Conservation (phyloP, 2,797 vertebrate genomes). For the Anableps anableps region DNA sequence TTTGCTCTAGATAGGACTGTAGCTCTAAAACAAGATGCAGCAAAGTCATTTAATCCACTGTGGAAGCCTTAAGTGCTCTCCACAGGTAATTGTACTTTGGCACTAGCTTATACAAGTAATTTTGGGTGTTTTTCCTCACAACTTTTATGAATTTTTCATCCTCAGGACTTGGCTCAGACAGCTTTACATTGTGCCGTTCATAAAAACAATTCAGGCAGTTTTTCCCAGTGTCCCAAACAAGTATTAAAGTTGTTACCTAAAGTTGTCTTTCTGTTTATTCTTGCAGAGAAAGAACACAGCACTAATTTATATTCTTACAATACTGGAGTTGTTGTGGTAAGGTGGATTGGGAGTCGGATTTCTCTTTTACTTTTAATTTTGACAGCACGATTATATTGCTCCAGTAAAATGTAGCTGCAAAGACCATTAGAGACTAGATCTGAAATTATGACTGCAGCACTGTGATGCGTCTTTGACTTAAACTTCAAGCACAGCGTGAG, state of each 20-base stretch:
- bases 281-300: conserved; percentile 39
- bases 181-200: conserved; percentile 68
- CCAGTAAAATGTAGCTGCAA: conserved; percentile 18
- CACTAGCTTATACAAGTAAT: conserved; percentile 65
- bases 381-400: conserved; percentile 13
- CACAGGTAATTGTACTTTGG: conserved; percentile 60
- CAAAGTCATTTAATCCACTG: conserved; percentile 42
- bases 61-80: conserved; percentile 53
- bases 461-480: neutral
- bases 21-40: conserved; percentile 45
- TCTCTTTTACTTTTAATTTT: conserved; percentile 18
- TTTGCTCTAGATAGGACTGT: conserved; percentile 42
- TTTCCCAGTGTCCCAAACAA: conserved; percentile 46
- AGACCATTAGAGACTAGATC: conserved; percentile 14
- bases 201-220: conserved; percentile 59
- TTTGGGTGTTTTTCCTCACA: conserved; percentile 62
- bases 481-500: neutral
- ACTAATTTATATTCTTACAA: conserved; percentile 46
- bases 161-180: conserved; percentile 47
- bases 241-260: conserved; percentile 45
- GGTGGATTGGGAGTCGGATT: neutral
- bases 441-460: conserved; percentile 3
- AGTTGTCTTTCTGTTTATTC: conserved; percentile 34
- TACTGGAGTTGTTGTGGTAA: neutral
- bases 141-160: conserved; percentile 61